These are phyloP conservation scores for Novumbra hubbsi DNA, from an alignment of 2,797 vertebrate genomes.

Conservation along the genomic window DNA sequence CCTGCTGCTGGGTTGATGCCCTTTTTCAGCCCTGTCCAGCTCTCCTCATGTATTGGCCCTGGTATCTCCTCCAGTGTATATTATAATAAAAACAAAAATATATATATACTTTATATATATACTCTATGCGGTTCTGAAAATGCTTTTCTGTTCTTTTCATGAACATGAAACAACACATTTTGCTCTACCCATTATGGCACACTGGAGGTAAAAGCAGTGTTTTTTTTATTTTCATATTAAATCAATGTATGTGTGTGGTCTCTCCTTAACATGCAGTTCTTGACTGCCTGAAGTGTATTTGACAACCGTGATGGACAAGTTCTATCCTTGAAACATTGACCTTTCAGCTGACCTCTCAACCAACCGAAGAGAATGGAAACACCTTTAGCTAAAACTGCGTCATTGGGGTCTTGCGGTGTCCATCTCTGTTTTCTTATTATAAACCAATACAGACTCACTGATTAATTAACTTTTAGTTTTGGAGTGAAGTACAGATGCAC, in stretches of 20 bases:
- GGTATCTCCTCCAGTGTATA: too few species aligned
- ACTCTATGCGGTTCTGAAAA: too few species aligned
- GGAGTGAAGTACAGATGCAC: conserved; percentile 28
- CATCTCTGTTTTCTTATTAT: conserved; percentile 43
- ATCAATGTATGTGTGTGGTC: neutral
- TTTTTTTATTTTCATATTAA: neutral
- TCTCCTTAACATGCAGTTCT: neutral
- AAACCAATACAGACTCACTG: conserved; percentile 60
- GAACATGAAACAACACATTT: too few species aligned
- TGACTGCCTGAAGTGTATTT: neutral
- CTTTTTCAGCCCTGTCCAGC: too few species aligned
- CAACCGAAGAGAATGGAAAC: conserved; percentile 5
- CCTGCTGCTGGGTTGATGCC: too few species aligned
- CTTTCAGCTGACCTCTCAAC: conserved; percentile 39
- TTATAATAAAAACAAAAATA: too few species aligned
- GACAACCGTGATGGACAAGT: neutral
- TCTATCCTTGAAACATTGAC: conserved; percentile 44
- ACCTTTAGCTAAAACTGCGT: neutral
- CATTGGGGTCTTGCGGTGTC: conserved; percentile 24
- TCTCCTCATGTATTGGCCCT: too few species aligned
- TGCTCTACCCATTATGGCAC: neutral
- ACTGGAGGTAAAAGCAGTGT: neutral
- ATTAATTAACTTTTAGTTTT: conserved; percentile 67
- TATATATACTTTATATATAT: too few species aligned
- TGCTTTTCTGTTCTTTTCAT: too few species aligned